Base-by-base conservation (phyloP, 1,140 invertebrate species). In the Cecropterus lyciades region DNA sequence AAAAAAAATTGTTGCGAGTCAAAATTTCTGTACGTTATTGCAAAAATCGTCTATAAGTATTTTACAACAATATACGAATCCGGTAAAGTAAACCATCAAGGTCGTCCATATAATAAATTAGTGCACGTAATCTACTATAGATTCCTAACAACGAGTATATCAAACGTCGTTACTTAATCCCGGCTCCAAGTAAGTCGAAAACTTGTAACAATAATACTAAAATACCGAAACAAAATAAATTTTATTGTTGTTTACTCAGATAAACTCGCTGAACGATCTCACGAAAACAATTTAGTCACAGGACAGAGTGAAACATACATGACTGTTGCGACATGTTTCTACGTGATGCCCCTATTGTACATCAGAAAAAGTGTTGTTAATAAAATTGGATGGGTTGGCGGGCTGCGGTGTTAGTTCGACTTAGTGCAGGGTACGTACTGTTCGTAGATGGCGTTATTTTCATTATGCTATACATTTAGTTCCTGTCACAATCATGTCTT, bases 341-440 rank as follows among this genome's bases (percentile, higher is more conserved):
- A 57, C 30, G 49, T 66, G 46, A 71, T 46, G 65, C 59, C 56
- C 45, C 69, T 68, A 74, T 79, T 76, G 71, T 76, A 57, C 68
- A 49, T 49, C 63, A 53, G 66, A 72, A 77, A 75, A 75, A 75
- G 71, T 74, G 72, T 74, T 74, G 60, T 53, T 84, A 84, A 82
- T 84, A 77, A 74, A 78, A 82, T 79, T 79, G 77, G 78, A 79
- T 48, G n/a, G n/a, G n/a, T n/a, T n/a, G n/a, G n/a, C n/a, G n/a
- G n/a, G n/a, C n/a, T n/a, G n/a, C n/a, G n/a, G n/a, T n/a, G n/a
- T n/a, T n/a, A n/a, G n/a, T n/a, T n/a, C n/a, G n/a, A n/a, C n/a
- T n/a, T n/a, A n/a, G n/a, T n/a, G n/a, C n/a, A n/a, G n/a, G n/a
- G n/a, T n/a, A n/a, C n/a, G n/a, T n/a, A n/a, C n/a, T n/a, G n/a